Percentiles rank a stretch among this genome's conserved stretches.
phyloP scores from a whole-genome alignment of 2,888 invertebrate genomes.

The Sepiola atlantica region DNA sequence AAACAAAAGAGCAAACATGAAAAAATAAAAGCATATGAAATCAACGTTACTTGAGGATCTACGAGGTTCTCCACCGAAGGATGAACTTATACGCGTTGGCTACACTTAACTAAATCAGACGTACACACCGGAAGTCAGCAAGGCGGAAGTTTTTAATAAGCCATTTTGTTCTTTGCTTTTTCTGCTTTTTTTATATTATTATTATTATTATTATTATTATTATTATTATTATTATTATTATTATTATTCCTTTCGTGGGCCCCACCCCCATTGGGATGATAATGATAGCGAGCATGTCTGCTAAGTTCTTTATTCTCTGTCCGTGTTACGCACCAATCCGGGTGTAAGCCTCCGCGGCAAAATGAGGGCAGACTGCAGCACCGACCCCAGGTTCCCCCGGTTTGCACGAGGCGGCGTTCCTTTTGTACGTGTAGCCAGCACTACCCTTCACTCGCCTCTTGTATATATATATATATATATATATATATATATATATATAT shows the following conservation, averaged over 20 bases:
- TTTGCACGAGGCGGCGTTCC: background rate
- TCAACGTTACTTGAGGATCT: background rate
- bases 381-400: background rate
- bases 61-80: background rate
- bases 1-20: background rate
- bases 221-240: no score
- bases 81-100: background rate
- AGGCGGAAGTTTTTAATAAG: slow-evolving; percentile 32
- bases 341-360: background rate
- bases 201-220: no score
- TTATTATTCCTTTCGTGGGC: no score
- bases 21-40: background rate
- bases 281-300: background rate
- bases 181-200: no score
- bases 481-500: no score
- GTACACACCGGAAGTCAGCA: background rate
- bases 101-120: background rate
- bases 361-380: background rate
- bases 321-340: slow-evolving; percentile 18
- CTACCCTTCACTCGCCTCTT: background rate
- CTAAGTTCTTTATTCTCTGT: background rate
- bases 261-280: background rate
- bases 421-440: background rate
- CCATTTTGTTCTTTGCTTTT: background rate
- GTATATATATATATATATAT: no score